Base-by-base conservation (phyloP, 2,797 vertebrate species). In the Leptatherina wallacei region DNA sequence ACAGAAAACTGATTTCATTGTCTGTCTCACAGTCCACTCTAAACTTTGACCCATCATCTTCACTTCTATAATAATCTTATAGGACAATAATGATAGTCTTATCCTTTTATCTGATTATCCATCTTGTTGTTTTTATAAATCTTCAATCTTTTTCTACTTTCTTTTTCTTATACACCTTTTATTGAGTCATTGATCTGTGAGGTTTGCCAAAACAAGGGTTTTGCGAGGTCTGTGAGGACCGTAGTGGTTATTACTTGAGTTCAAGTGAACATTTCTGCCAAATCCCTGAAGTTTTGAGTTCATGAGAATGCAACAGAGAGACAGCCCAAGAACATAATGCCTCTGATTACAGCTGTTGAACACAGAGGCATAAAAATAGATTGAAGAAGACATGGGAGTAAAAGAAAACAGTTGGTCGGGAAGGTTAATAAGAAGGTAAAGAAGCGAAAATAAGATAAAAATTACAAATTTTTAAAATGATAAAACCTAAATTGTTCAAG, bases 1-100 rank as follows among this genome's bases (percentile, higher is more conserved):
- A 78, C 40, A 71, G 33, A 72, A 56, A 77, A 54, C 13, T 32
- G 11, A 36, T 30, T 73, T 75, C 70, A 61, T 35, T 52, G 36
- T 61, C 59, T 59, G 52, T 32, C 65, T 71, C 44, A 8, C 56
- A 27, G 51, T 47, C 47, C 13, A 44, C 69, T 66, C 61, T 22
- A 32, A 16, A 27, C 32, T 36, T 13, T 32, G 12, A 29, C 67
- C 56, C 9, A 57, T 59, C 16, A 73, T 36, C 13, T 7, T 13
- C 30, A 24, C 29, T 33, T 44, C 38, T 56, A 38, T 63, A 57
- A 65, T 69, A 77, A 69, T 69, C 36, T n/a, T 2, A 2, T 2
- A 30, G 30, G 2, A n/a, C n/a, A n/a, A n/a, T n/a, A n/a, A n/a
- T n/a, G n/a, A n/a, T n/a, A n/a, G 0, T 38, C 16, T 62, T 36